These are phyloP conservation scores for Drepanosiphum platanoidis DNA, from an alignment of 2,888 invertebrate genomes.

Conservation along the genomic window DNA sequence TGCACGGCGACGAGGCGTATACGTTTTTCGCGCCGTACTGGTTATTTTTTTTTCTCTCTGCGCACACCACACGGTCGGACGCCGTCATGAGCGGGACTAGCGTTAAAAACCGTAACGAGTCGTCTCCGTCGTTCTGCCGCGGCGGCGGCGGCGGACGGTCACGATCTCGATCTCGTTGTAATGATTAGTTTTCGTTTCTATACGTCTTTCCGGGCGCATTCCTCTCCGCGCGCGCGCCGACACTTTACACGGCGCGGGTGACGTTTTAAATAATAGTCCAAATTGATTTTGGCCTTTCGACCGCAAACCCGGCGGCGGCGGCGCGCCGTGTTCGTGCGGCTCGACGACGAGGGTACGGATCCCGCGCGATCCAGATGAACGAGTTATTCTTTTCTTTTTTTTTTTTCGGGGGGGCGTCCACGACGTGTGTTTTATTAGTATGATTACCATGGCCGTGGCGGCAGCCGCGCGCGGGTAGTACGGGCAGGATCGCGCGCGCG, in stretches of 20 bases:
- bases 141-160: no score
- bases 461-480: no score
- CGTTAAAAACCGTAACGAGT: slow-evolving; percentile 53
- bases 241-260: slow-evolving; percentile 23
- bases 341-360: not conserved
- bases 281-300: slow-evolving; percentile 57
- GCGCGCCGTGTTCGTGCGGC: not conserved
- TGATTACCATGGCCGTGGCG: no score
- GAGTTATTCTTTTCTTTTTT: slow-evolving; percentile 21
- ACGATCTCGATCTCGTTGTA: slow-evolving; percentile 59
- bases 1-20: no score
- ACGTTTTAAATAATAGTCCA: slow-evolving; percentile 61
- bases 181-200: slow-evolving; percentile 27
- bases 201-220: slow-evolving; percentile 27
- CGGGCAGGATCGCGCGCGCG: slow-evolving; percentile 17
- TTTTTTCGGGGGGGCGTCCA: not conserved
- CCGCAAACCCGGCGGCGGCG: slow-evolving; percentile 35
- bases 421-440: slow-evolving; percentile 51
- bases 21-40: slow-evolving; percentile 12
- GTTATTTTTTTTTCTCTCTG: no score
- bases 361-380: slow-evolving; percentile 37
- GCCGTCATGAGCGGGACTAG: slow-evolving; percentile 1
- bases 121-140: slow-evolving; percentile 24
- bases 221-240: slow-evolving; percentile 30
- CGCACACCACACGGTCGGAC: not conserved